Evolutionary conservation across 2,888 invertebrate genomes (phyloP).

Genomic region (Thymelicus acteon): DNA sequence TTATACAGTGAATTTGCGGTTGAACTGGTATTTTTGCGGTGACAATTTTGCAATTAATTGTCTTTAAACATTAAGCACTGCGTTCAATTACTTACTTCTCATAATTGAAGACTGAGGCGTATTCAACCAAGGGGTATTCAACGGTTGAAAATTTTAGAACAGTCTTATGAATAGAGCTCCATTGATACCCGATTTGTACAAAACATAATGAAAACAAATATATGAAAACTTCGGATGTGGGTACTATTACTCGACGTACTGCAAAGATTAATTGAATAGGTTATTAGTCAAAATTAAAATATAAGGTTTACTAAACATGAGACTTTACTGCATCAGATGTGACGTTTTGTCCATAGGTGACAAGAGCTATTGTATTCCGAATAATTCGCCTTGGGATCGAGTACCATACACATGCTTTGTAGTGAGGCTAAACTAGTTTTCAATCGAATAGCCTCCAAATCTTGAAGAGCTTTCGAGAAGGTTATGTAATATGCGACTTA

Average conservation of each 20-base stretch:
- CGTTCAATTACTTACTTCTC: too few relatives aligned
- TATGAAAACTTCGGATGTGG: too few relatives aligned
- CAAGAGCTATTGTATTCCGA: constrained; percentile 26
- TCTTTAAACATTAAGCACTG: too few relatives aligned
- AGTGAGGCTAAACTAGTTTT: constrained; percentile 26
- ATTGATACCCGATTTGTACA: too few relatives aligned
- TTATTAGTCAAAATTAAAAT: background rate
- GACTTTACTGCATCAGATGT: background rate
- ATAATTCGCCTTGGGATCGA: constrained; percentile 29
- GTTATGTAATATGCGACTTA: constrained; percentile 12
- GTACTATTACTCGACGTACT: too few relatives aligned
- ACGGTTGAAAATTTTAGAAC: too few relatives aligned
- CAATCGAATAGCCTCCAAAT: constrained; percentile 30
- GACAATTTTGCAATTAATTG: too few relatives aligned
- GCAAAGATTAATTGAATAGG: too few relatives aligned
- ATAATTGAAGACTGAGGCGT: too few relatives aligned
- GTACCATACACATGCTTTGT: constrained; percentile 28
- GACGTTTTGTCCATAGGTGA: constrained; percentile 10
- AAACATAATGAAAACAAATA: too few relatives aligned
- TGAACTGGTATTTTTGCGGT: constrained; percentile 1
- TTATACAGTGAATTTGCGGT: constrained; percentile 42
- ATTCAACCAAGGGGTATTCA: too few relatives aligned
- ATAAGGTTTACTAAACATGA: background rate
- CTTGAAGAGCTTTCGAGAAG: constrained; percentile 25
- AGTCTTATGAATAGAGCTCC: too few relatives aligned